phyloP scores from a whole-genome alignment of 2,888 invertebrate genomes.

The Panzeria rudis region DNA sequence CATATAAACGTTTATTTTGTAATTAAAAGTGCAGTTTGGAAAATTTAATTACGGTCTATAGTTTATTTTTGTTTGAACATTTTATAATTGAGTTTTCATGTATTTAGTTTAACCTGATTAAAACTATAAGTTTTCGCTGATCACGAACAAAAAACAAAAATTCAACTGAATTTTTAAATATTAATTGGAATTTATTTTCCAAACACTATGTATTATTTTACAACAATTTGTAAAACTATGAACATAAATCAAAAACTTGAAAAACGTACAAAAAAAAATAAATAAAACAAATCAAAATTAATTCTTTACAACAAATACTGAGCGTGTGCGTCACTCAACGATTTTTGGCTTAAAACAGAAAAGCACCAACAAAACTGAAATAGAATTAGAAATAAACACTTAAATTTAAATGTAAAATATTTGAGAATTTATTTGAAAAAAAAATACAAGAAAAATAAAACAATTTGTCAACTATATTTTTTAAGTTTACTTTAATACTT shows the following conservation, averaged over 20 bases:
- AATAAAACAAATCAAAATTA: conserved; percentile 12
- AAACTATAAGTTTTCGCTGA: neutral
- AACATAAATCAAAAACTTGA: conserved; percentile 36
- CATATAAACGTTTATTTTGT: too few relatives aligned
- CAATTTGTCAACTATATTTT: neutral
- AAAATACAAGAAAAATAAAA: neutral
- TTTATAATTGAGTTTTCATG: neutral
- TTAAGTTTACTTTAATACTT: neutral
- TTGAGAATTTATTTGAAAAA: neutral
- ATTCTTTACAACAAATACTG: conserved; percentile 39
- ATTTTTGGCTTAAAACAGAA: conserved; percentile 24
- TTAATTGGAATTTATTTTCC: conserved; percentile 5
- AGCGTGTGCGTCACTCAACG: conserved; percentile 39
- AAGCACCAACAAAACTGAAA: conserved; percentile 3
- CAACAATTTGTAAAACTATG: conserved; percentile 37
- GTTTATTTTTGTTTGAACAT: neutral
- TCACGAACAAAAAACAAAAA: neutral
- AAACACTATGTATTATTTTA: too few relatives aligned
- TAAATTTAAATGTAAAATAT: conserved; percentile 6
- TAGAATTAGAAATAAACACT: conserved; percentile 20
- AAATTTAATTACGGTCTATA: neutral
- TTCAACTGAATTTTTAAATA: neutral
- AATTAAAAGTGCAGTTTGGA: neutral
- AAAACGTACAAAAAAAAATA: neutral
- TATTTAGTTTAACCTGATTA: neutral